Evolutionary conservation across 2,888 invertebrate genomes (phyloP), one percentile per base, ranked within the genome.

Genomic region (Pristionchus entomophagus): DNA sequence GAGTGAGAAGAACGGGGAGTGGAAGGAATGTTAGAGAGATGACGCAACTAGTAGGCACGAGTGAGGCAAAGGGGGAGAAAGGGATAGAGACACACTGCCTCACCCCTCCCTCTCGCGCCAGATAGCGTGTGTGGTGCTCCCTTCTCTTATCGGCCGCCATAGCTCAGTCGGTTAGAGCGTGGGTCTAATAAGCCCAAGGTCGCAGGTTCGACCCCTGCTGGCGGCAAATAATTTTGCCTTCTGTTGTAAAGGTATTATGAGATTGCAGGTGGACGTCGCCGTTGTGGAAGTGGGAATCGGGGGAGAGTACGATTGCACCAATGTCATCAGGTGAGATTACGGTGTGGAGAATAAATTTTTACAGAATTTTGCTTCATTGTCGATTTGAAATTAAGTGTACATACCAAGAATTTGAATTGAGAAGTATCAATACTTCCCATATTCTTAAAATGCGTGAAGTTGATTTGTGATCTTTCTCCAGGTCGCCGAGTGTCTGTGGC

Each of bases 271-370:
- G n/a, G 97, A 99, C 94, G 98, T 97, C 0, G 97, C 97, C 0
- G 96, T 99, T 62, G 94, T 99, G 22, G 99, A 99, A 95, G 99
- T 99, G 49, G 99, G 99, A 51, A 97, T 99, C 90, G 99, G 99
- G 0, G 99, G 99, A 0, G 95, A 96, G 92, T 96, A 96, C 89
- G 99, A 99, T 94, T 96, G 96, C 92, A 99, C 99, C 1, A 99
- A 99, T 94, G 95, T 98, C 77, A 94, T 99, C n/a, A 85, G 88
- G 87, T 89, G 22, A 38, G 32, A n/a, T n/a, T n/a, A n/a, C n/a
- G n/a, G n/a, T n/a, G n/a, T n/a, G n/a, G n/a, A n/a, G n/a, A n/a
- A n/a, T n/a, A n/a, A n/a, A n/a, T n/a, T n/a, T n/a, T n/a, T n/a
- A n/a, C n/a, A 10, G 22, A 32, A 0, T 32, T 2, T 45, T 45